Evolutionary conservation across 2,113 vertebrate genomes (phyloP).

Genomic region (Illadopsis cleaveri): DNA sequence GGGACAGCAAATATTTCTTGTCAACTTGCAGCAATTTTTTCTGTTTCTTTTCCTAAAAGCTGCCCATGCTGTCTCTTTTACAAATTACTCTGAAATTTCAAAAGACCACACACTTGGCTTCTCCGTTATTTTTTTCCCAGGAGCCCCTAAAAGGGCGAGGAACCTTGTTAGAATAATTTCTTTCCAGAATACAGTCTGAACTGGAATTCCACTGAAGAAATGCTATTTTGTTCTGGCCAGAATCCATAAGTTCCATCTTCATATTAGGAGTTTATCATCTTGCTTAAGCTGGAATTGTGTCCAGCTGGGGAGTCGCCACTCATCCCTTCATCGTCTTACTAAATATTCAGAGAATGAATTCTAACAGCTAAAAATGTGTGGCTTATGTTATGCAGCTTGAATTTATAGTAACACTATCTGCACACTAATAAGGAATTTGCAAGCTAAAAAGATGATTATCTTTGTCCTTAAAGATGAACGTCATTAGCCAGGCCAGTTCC

Average conservation of each 20-base stretch:
- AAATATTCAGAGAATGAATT: constrained; percentile 73
- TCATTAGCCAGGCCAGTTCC: constrained; percentile 36
- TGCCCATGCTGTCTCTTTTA: constrained; percentile 54
- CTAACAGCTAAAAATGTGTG: constrained; percentile 65
- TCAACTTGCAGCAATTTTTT: constrained; percentile 59
- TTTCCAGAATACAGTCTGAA: constrained; percentile 69
- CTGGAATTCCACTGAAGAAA: constrained; percentile 70
- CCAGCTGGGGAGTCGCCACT: constrained; percentile 72
- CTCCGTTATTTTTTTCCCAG: constrained; percentile 40
- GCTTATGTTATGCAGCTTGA: constrained; percentile 62
- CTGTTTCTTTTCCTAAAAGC: constrained; percentile 66
- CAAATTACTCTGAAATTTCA: constrained; percentile 70
- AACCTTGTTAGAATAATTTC: constrained; percentile 49
- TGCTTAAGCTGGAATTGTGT: constrained; percentile 57
- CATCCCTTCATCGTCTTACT: constrained; percentile 53
- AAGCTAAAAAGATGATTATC: constrained; percentile 69
- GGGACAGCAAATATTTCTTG: constrained; percentile 69
- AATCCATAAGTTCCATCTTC: constrained; percentile 79
- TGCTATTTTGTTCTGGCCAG: constrained; percentile 69
- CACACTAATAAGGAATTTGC: constrained; percentile 70
- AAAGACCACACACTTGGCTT: constrained; percentile 76
- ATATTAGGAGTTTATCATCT: constrained; percentile 74
- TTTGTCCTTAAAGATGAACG: constrained; percentile 65
- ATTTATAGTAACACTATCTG: constrained; percentile 72
- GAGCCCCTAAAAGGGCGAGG: constrained; percentile 61